Evolutionary conservation across 2,113 vertebrate genomes (phyloP).

Genomic region (Paramormyrops kingsleyae): DNA sequence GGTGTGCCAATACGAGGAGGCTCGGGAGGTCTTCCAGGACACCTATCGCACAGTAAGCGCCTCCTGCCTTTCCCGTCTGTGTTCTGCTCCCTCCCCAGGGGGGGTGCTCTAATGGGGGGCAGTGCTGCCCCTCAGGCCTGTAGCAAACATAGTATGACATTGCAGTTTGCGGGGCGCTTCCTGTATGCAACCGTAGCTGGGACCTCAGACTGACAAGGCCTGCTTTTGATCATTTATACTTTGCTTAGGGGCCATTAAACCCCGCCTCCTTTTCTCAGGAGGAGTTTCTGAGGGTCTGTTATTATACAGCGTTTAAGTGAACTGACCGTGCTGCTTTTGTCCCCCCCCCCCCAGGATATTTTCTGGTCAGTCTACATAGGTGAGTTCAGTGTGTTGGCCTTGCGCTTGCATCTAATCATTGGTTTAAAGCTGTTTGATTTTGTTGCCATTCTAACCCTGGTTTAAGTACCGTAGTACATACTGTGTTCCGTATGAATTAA

Average conservation of each 20-base stretch:
- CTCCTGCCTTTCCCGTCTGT: background rate
- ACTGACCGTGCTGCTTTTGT: constrained; percentile 18
- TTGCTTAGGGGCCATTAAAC: background rate
- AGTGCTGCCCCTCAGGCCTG: background rate
- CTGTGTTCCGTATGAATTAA: background rate
- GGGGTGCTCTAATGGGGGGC: too few species aligned
- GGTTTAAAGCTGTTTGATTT: background rate
- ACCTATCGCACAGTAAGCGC: constrained; percentile 66
- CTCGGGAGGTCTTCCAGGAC: constrained; percentile 71
- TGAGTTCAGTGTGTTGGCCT: constrained; percentile 39
- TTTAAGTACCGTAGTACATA: background rate
- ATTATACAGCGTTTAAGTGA: background rate
- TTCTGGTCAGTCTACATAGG: constrained; percentile 70
- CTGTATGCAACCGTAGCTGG: background rate
- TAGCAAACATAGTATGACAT: background rate
- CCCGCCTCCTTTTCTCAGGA: background rate
- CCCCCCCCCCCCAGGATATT: constrained; percentile 54
- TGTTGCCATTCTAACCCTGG: background rate
- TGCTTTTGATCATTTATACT: background rate
- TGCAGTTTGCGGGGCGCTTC: background rate
- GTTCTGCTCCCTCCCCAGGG: background rate
- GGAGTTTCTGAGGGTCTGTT: background rate
- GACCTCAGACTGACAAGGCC: background rate
- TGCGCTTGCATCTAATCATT: background rate
- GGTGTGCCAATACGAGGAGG: constrained; percentile 78